These are phyloP conservation scores for Asbolus verrucosus DNA, from an alignment of 1,140 invertebrate genomes.

Conservation along the genomic window DNA sequence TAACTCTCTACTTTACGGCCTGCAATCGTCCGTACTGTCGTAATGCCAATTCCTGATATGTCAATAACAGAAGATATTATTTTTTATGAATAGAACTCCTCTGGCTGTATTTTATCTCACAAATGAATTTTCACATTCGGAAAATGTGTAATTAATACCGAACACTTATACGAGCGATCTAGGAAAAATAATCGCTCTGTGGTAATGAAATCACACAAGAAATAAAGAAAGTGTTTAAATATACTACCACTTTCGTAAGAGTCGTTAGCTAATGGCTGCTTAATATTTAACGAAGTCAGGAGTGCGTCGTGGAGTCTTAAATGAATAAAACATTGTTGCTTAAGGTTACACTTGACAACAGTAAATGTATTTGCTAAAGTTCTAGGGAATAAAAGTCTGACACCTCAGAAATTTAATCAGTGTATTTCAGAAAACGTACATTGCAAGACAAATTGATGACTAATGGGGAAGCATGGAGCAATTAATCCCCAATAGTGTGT, in stretches of 20 bases:
- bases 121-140: background rate
- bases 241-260: constrained; percentile 38
- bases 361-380: constrained; percentile 44
- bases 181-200: constrained; percentile 23
- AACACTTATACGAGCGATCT: constrained; percentile 4
- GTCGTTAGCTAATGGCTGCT: constrained; percentile 46
- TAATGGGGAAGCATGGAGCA: constrained; percentile 25
- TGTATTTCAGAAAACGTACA: constrained; percentile 29
- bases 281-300: constrained; percentile 46
- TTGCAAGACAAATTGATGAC: constrained; percentile 20
- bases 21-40: constrained; percentile 17
- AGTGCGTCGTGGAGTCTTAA: constrained; percentile 42
- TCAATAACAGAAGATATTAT: constrained; percentile 35
- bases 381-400: constrained; percentile 38
- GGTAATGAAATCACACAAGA: constrained; percentile 41
- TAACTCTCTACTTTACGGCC: background rate
- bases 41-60: constrained; percentile 22
- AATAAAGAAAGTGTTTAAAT: constrained; percentile 45
- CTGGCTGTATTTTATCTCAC: constrained; percentile 1
- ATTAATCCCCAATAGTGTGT: constrained; percentile 29
- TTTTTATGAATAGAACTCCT: constrained; percentile 31
- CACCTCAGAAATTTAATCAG: constrained; percentile 44
- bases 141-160: constrained; percentile 21
- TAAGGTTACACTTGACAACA: constrained; percentile 45
- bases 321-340: constrained; percentile 46